These are phyloP conservation scores for Lordiphosa fenestrarum DNA, from an alignment of 2,888 invertebrate genomes.

Conservation along the genomic window DNA sequence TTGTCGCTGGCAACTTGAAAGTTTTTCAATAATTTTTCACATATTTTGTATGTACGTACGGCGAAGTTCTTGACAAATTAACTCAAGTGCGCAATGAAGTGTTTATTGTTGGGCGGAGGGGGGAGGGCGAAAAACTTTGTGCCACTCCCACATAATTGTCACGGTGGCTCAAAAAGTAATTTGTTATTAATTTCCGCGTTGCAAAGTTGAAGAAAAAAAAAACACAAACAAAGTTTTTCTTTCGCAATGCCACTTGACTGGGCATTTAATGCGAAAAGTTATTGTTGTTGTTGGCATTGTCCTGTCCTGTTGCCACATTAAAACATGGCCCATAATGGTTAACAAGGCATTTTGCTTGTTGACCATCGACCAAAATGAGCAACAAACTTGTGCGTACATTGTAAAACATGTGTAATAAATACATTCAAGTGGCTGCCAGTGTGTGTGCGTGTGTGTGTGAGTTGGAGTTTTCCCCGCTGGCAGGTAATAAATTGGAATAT, in stretches of 20 bases:
- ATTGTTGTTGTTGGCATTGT: constrained; percentile 40
- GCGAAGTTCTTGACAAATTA: constrained; percentile 69
- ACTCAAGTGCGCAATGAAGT: constrained; percentile 75
- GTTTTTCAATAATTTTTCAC: constrained; percentile 71
- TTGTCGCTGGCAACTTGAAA: constrained; percentile 43
- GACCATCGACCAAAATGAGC: constrained; percentile 59
- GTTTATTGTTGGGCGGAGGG: constrained; percentile 58
- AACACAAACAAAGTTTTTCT: constrained; percentile 26
- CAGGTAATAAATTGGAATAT: constrained; percentile 66
- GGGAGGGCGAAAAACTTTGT: constrained; percentile 47
- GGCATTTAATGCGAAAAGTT: constrained; percentile 70
- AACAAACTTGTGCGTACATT: constrained; percentile 68
- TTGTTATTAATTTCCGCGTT: constrained; percentile 73
- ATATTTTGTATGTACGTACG: constrained; percentile 28
- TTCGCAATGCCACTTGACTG: constrained; percentile 31
- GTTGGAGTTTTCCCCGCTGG: constrained; percentile 34
- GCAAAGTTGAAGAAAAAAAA: constrained; percentile 47
- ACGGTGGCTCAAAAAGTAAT: constrained; percentile 66
- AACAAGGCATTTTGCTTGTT: constrained; percentile 70
- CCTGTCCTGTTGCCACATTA: constrained; percentile 57
- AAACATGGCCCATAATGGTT: constrained; percentile 72
- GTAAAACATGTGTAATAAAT: constrained; percentile 74
- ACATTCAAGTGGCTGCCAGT: constrained; percentile 45
- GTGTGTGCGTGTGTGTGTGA: constrained; percentile 11
- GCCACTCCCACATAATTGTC: constrained; percentile 45